Evolutionary conservation across 2,888 invertebrate species (phyloP), one percentile per base, ranked within the genome.

Genomic region (Lasioglossum morio): DNA sequence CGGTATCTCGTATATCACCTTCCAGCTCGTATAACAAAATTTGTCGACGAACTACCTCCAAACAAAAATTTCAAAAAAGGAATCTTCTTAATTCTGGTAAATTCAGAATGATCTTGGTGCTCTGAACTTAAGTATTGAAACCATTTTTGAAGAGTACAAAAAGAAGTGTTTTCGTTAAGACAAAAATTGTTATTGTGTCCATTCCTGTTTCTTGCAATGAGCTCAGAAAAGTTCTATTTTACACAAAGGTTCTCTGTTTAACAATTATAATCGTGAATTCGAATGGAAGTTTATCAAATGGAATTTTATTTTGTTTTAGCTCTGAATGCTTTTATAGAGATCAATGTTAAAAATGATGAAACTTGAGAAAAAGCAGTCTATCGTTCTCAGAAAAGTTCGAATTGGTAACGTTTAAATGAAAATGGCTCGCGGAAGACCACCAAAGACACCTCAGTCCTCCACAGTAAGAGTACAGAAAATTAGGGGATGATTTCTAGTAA

Each of bases 401-500:
- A 23, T 2, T 53, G 48, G 23, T 48, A 19, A 19, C 48, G 1
- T n/a, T 53, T 27, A 60, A 60, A 14, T 60, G 0, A 60, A 60
- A 60, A 27, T 60, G 27, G 2, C 60, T 14, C 27, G 60, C 27
- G 16, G 60, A 30, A 14, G 27, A 60, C 27, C 60, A 60, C 60
- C 27, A 14, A 27, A 4, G 27, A 14, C 27, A 14, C 27, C 60
- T 12, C 27, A 12, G 16, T 16, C 27, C 0, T 10, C 27, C 16
- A 3, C 10, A 4, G 4, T 23, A 4, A 30, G 23, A 19, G 1
- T 30, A 53, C 27, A 30, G 14, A 16, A 23, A 23, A 40, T 74
- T 5, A 10, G 60, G 30, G 73, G n/a, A 84, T 74, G 63, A 73
- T 40, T n/a, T 79, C 37, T 4, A 63, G 34, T 14, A 7, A 1